phyloP scores from a whole-genome alignment of 2,888 invertebrate genomes.

The Microctonus brassicae region DNA sequence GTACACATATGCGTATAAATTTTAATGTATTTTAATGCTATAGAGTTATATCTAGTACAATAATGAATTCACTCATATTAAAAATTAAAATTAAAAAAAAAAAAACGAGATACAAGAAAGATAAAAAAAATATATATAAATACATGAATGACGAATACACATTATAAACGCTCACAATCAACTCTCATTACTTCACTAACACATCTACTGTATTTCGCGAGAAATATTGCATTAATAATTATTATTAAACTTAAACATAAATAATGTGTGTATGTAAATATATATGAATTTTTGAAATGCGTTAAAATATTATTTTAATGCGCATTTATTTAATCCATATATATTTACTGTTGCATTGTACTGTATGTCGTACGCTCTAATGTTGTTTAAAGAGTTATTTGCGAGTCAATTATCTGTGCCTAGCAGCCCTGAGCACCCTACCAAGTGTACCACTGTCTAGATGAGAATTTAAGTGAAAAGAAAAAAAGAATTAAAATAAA shows the following conservation, averaged over 20 bases:
- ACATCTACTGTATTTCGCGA: constrained; percentile 16
- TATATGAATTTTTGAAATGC: constrained; percentile 25
- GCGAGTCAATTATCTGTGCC: constrained; percentile 77
- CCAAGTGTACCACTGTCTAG: constrained; percentile 69
- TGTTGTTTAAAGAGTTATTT: constrained; percentile 72
- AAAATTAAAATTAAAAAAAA: neutral
- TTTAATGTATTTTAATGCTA: constrained; percentile 58
- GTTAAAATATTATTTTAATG: constrained; percentile 1
- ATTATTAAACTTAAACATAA: constrained; percentile 25
- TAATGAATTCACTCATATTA: constrained; percentile 38
- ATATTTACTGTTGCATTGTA: constrained; percentile 51
- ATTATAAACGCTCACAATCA: constrained; percentile 10
- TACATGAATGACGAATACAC: constrained; percentile 35
- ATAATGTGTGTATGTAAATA: constrained; percentile 37
- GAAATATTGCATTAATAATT: constrained; percentile 25
- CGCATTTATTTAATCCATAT: constrained; percentile 33
- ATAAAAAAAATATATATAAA: constrained; percentile 39
- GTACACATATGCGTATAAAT: constrained; percentile 37
- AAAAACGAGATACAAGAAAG: constrained; percentile 29
- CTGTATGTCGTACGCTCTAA: constrained; percentile 70
- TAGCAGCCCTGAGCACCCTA: constrained; percentile 71
- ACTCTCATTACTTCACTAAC: constrained; percentile 8
- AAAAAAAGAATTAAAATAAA: constrained; percentile 33
- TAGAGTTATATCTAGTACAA: constrained; percentile 53
- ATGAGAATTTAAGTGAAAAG: constrained; percentile 55